Evolutionary conservation across 92 coral and sea anemone genomes (phyloP).

Genomic region (Bergia sp.): DNA sequence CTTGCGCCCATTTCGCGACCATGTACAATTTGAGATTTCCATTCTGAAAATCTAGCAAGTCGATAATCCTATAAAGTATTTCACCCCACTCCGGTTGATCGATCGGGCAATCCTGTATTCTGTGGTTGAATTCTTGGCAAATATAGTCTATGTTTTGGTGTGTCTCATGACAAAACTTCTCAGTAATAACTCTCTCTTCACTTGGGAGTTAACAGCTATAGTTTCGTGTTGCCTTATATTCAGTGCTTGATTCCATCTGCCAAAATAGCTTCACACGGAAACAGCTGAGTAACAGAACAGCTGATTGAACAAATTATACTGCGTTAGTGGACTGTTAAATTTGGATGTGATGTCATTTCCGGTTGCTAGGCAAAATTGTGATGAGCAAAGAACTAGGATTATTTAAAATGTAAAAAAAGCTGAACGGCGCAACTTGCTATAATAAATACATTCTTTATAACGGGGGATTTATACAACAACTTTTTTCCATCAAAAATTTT

Average conservation of each 20-base stretch:
- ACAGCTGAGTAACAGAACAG: conserved; percentile 38
- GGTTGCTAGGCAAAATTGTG: conserved; percentile 40
- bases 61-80: neutral
- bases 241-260: conserved; percentile 43
- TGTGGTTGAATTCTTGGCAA: neutral
- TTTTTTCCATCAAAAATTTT: neutral
- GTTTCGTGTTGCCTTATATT: conserved; percentile 38
- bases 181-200: conserved; percentile 10
- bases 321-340: conserved; percentile 2
- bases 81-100: neutral
- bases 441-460: neutral
- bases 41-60: neutral
- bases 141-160: neutral
- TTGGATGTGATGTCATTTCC: conserved; percentile 75
- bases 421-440: neutral
- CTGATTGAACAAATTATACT: conserved; percentile 31
- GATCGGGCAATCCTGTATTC: neutral
- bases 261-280: conserved; percentile 43
- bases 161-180: neutral
- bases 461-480: too few species aligned
- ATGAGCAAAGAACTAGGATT: neutral
- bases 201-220: conserved; percentile 22
- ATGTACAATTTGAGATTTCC: conserved; percentile 31
- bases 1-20: conserved; percentile 40
- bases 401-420: neutral